Conservation (phyloP, 30 jellyfish, hydroid and myxozoan genomes). For the Phacellophora camtschatica region DNA sequence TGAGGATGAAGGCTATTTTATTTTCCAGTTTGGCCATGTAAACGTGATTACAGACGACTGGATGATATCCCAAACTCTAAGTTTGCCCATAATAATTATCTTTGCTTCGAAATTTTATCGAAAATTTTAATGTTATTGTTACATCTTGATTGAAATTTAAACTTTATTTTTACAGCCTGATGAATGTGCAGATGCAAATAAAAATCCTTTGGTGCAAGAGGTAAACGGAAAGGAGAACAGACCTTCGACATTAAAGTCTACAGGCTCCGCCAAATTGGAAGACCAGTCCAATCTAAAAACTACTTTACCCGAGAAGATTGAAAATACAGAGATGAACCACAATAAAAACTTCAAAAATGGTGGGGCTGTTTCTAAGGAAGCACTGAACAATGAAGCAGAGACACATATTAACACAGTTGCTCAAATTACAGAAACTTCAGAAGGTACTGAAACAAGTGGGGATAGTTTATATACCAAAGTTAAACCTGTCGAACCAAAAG, state of each 20-base stretch:
- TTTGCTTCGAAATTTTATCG: too few relatives aligned
- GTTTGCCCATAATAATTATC: too few relatives aligned
- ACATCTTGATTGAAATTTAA: too few relatives aligned
- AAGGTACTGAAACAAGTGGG: slow-evolving; percentile 50
- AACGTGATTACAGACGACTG: too few relatives aligned
- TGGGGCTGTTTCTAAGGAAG: background rate
- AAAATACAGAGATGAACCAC: background rate
- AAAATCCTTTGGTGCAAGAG: too few relatives aligned
- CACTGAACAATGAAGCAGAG: background rate
- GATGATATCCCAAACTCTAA: too few relatives aligned
- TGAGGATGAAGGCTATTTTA: too few relatives aligned
- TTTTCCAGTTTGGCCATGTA: too few relatives aligned
- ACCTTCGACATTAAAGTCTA: background rate
- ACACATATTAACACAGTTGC: too few relatives aligned
- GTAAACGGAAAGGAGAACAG: background rate
- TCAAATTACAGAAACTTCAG: background rate
- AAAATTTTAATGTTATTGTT: too few relatives aligned
- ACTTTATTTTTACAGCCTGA: background rate
- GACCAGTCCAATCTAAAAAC: background rate
- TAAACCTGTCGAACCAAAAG: slow-evolving; percentile 27
- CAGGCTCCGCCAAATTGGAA: background rate
- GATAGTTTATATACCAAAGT: slow-evolving; percentile 56
- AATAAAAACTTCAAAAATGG: background rate
- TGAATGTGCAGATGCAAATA: background rate
- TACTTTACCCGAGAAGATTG: too few relatives aligned